Base-by-base conservation (phyloP, 2,113 vertebrate species). In the cattle (Bos taurus) region DNA sequence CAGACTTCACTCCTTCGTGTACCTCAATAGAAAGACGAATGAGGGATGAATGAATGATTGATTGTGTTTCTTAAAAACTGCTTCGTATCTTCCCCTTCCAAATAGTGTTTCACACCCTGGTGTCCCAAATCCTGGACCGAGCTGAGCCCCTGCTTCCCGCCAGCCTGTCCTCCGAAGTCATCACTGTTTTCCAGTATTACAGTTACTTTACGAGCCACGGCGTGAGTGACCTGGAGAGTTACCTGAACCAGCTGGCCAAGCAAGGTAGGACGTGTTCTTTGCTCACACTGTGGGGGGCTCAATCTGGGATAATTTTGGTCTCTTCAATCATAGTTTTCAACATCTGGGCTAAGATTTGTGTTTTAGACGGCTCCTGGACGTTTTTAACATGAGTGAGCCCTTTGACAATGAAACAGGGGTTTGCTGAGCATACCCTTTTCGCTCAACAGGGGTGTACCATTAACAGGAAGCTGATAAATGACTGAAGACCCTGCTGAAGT, bases 131-230 rank as follows among this genome's bases (percentile, higher is more conserved):
- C 98, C 99, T 99, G 97, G 99, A 99, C 98, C 99, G 98, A 91
- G 98, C 98, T 0, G 99, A 99, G 91, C 98, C 99, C 28, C 97
- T 99, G 43, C 98, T 99, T 12, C 96, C 98, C n/a, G 98, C 99
- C 36, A 98, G 98, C 81, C 98, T 99, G 84, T 98, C 99, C 84
- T 99, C 99, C 0, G 99, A 99, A 95, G 99, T 99, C 91, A 98
- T 99, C 62, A 99, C 99, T 0, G 99, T 99, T 94, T 99, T 99
- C 98, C 99, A 99, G 98, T 99, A 99, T 95, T 99, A 99, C 98
- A 98, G 98, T 91, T 99, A 99, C 97, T 99, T 99, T 90, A 94
- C 99, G 16, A 99, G 99, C 91, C 99, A 99, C 33, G 98, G 98
- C 1, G 98, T 99, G 19, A 98, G 94, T 28, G 99, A 99, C 98